Percentiles rank a stretch among this genome's conserved stretches.
Evolutionary conservation across 2,797 vertebrate genomes (phyloP).

Genomic region (Betta splendens): DNA sequence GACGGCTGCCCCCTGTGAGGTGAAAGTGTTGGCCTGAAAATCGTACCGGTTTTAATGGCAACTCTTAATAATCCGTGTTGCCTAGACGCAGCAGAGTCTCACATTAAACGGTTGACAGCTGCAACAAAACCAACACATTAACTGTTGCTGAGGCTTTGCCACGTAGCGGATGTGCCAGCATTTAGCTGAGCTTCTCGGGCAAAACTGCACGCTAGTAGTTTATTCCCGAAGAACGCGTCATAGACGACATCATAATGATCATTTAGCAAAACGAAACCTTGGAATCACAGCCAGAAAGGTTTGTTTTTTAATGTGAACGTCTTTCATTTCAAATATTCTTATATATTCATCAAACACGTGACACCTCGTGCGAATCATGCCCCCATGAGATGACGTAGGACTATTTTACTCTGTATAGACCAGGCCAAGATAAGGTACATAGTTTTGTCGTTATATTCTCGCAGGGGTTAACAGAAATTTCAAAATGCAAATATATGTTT

Average conservation of each 20-base stretch:
- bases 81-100: slow-evolving; percentile 31
- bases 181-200: slow-evolving; percentile 19
- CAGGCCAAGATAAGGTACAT: slow-evolving; percentile 16
- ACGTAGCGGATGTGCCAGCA: slow-evolving; percentile 39
- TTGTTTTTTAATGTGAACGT: no score
- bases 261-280: background rate
- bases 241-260: background rate
- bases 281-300: background rate
- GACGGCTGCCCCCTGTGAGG: slow-evolving; percentile 59
- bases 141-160: slow-evolving; percentile 31
- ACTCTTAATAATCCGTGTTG: slow-evolving; percentile 51
- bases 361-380: background rate
- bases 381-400: background rate
- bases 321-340: background rate
- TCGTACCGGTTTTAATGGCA: slow-evolving; percentile 54
- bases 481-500: slow-evolving; percentile 53
- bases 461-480: slow-evolving; percentile 33
- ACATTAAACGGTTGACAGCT: slow-evolving; percentile 19
- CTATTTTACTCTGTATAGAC: background rate
- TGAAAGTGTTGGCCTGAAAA: slow-evolving; percentile 41
- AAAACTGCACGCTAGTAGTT: slow-evolving; percentile 13
- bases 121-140: slow-evolving; percentile 22
- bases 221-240: slow-evolving; percentile 3
- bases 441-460: slow-evolving; percentile 19
- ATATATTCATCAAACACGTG: background rate